Evolutionary conservation across 2,797 vertebrate species (phyloP).

Genomic region (Apogon hyalosoma): DNA sequence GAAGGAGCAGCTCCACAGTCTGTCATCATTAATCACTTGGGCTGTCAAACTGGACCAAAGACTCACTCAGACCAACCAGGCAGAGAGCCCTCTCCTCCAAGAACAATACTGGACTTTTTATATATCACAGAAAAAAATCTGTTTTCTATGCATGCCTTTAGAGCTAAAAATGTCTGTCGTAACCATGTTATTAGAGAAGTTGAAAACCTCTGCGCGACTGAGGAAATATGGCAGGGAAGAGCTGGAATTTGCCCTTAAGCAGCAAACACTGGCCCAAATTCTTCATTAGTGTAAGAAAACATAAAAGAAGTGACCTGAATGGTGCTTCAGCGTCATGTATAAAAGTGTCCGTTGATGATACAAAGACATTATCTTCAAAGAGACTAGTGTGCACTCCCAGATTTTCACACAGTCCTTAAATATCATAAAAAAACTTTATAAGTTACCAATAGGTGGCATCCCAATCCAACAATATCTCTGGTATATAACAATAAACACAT

Average conservation of each 20-base stretch:
- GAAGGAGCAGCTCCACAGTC: conserved; percentile 69
- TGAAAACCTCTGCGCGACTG: conserved; percentile 19
- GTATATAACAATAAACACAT: conserved; percentile 12
- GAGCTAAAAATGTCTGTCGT: conserved; percentile 10
- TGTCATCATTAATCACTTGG: conserved; percentile 81
- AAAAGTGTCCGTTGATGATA: too few species aligned
- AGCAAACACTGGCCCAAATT: background rate
- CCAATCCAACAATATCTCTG: conserved; percentile 28
- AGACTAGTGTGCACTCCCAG: too few species aligned
- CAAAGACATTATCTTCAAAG: too few species aligned
- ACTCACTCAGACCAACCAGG: conserved; percentile 53
- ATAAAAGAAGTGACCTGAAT: too few species aligned
- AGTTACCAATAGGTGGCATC: conserved; percentile 71
- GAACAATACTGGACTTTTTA: conserved; percentile 52
- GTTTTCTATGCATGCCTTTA: conserved; percentile 28
- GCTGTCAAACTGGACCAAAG: conserved; percentile 68
- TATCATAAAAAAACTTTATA: conserved; percentile 10
- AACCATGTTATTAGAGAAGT: conserved; percentile 8
- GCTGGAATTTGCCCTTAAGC: conserved; percentile 1
- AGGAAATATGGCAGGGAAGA: conserved; percentile 20
- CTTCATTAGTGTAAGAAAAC: too few species aligned
- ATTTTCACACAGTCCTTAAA: too few species aligned
- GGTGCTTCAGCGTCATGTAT: too few species aligned
- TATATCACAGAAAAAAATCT: conserved; percentile 34
- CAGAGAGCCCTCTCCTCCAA: conserved; percentile 36